Evolutionary conservation across 2,113 vertebrate genomes (phyloP).

Genomic region (Phoxinus phoxinus): DNA sequence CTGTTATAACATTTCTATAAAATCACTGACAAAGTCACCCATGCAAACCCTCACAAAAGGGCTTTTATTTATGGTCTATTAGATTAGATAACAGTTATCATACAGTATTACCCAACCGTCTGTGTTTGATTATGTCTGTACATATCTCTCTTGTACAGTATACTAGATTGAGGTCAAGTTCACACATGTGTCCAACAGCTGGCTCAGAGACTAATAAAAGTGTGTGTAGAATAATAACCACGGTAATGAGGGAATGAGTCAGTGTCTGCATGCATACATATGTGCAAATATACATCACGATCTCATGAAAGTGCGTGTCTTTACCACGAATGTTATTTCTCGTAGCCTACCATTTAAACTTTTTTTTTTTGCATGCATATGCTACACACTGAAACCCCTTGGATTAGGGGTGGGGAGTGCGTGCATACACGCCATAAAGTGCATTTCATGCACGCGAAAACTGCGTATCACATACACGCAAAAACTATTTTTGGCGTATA

Average conservation of each 20-base stretch:
- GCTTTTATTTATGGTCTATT: neutral
- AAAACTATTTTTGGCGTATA: too few relatives aligned
- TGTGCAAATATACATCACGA: too few relatives aligned
- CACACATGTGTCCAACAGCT: neutral
- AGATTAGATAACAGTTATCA: slow-evolving; percentile 13
- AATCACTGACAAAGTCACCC: neutral
- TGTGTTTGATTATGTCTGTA: neutral
- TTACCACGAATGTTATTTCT: too few relatives aligned
- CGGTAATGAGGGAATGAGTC: neutral
- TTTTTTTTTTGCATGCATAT: too few relatives aligned
- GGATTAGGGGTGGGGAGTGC: too few relatives aligned
- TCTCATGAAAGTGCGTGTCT: too few relatives aligned
- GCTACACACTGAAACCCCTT: too few relatives aligned
- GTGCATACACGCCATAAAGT: too few relatives aligned
- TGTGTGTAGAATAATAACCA: neutral
- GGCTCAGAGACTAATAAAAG: neutral
- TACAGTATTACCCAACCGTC: neutral
- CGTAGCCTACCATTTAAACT: too few relatives aligned
- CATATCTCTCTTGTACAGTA: neutral
- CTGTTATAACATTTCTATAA: neutral
- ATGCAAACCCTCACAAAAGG: neutral
- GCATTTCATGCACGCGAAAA: too few relatives aligned
- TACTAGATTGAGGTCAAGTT: slow-evolving; percentile 6
- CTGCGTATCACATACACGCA: too few relatives aligned
- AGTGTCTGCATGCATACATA: neutral